Percentiles rank a stretch among this genome's conserved stretches.
Conservation (phyloP, 1,140 invertebrate species). For the Drosophila eugracilis region DNA sequence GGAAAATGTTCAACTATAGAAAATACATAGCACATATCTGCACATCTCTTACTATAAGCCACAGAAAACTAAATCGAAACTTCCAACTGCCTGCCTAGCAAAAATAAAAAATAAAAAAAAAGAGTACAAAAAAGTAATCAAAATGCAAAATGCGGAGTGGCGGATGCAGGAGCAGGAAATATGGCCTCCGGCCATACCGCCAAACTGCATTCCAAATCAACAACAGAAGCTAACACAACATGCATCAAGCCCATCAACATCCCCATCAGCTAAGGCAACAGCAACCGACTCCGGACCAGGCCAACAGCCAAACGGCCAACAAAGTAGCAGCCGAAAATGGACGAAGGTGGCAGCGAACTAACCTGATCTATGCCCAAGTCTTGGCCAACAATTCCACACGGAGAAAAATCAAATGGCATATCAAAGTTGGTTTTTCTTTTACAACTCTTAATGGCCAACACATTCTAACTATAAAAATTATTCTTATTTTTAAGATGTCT, state of each 20-base stretch:
- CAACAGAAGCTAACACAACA: constrained; percentile 80
- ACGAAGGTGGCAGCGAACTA: constrained; percentile 59
- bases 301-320: constrained; percentile 41
- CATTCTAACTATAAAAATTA: no score
- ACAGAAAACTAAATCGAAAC: constrained; percentile 44
- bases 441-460: no score
- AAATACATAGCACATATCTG: constrained; percentile 17
- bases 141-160: constrained; percentile 64
- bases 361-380: constrained; percentile 51
- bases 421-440: no score
- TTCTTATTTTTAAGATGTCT: no score
- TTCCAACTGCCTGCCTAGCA: constrained; percentile 31
- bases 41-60: constrained; percentile 7
- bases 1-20: constrained; percentile 30
- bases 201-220: constrained; percentile 82
- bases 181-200: constrained; percentile 62
- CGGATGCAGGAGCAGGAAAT: constrained; percentile 63
- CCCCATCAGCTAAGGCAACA: constrained; percentile 60
- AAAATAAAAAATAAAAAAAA: constrained; percentile 38
- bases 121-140: constrained; percentile 63
- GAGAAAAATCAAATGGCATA: no score
- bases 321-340: constrained; percentile 76
- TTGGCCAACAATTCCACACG: constrained; percentile 21
- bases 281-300: constrained; percentile 17
- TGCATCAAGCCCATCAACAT: constrained; percentile 79